Evolutionary conservation across 1,140 invertebrate genomes (phyloP), one percentile per base, ranked within the genome.

Genomic region (Stegodyphus mimosarum): DNA sequence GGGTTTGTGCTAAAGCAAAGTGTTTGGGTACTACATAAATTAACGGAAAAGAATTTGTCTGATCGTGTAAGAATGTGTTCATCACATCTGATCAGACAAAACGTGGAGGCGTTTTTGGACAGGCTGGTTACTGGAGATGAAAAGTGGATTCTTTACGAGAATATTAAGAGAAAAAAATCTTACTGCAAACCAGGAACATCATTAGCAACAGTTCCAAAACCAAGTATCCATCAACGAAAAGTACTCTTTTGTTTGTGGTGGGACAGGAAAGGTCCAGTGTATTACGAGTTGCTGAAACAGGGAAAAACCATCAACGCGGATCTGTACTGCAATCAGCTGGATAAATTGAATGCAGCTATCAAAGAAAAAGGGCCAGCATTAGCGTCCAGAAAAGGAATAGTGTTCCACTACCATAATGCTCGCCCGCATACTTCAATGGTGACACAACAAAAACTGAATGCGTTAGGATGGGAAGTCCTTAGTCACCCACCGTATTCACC

Each of bases 321-420:
- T 78, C 75, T 78, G n/a, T 78, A 78, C 75, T 78, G 75, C 75
- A 69, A 78, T 78, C 75, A 78, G 50, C 63, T 78, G 75, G 75
- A 78, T 78, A 78, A 78, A 78, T 53, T 78, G 75, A 66, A 78
- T 66, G 75, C 75, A 78, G 75, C 75, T 78, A 78, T 78, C 75
- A 69, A 69, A 67, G 63, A 67, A 78, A 78, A 78, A 78, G 67
- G 63, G 64, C 75, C 63, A 53, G 75, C 63, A 78, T 67, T 78
- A 78, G 63, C 64, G 51, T 78, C 49, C 64, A 78, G 64, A 78
- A 78, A 67, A 67, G 49, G 63, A 78, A 66, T 69, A 78, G 75
- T 78, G 75, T 78, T 78, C 75, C 75, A 78, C 63, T 63, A 78
- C 53, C 52, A 48, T 74, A 74, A 74, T 63, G 64, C 64, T 67